Percentiles rank a stretch among this genome's conserved stretches.
Evolutionary conservation across 2,113 vertebrate species (phyloP).

Genomic region (Apus apus): DNA sequence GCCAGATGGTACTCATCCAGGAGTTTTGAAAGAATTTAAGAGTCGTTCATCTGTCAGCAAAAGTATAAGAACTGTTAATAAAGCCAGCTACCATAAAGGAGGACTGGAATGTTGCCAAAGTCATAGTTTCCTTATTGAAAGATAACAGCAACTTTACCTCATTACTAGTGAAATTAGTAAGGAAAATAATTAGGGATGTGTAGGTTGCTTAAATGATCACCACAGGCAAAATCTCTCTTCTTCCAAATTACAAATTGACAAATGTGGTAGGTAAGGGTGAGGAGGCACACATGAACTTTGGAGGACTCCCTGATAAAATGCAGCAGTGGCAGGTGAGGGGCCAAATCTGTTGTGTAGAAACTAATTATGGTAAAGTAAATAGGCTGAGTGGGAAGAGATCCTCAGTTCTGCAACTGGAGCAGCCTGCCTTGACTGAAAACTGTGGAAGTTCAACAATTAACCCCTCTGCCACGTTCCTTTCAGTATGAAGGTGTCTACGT

Average conservation of each 20-base stretch:
- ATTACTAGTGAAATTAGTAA: constrained; percentile 27
- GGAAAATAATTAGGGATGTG: background rate
- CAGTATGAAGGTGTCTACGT: background rate
- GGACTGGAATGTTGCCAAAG: background rate
- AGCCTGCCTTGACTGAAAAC: background rate
- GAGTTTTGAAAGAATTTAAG: background rate
- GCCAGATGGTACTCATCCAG: background rate
- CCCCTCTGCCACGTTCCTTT: fast-evolving
- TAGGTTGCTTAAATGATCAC: background rate
- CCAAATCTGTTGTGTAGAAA: background rate
- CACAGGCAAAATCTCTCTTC: constrained; percentile 13
- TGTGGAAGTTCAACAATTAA: background rate
- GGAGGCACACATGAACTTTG: background rate
- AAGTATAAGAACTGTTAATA: background rate
- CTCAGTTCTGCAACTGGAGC: background rate
- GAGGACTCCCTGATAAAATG: background rate
- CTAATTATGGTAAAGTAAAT: constrained; percentile 27
- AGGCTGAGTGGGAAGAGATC: background rate
- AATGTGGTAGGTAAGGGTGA: background rate
- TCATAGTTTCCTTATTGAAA: background rate
- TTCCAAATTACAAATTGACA: background rate
- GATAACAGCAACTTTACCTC: background rate
- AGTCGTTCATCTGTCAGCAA: background rate
- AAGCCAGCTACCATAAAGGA: background rate
- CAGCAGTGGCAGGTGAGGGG: background rate